Conservation (phyloP, 2,113 vertebrate genomes). For the Bubo bubo region DNA sequence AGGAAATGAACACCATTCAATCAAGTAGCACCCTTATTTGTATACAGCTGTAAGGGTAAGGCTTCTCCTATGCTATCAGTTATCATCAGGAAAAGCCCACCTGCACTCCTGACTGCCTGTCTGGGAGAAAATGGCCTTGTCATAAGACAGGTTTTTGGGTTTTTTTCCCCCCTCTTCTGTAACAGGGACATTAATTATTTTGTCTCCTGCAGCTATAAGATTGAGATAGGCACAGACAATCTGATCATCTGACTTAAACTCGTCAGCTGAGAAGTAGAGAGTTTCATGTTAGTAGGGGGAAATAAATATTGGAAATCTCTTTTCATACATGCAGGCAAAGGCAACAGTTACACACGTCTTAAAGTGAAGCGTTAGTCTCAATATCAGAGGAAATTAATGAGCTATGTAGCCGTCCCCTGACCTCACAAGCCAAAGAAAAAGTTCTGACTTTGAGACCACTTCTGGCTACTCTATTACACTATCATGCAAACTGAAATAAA, state of each 20-base stretch:
- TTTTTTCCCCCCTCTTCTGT: neutral
- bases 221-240: constrained; percentile 32
- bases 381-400: neutral
- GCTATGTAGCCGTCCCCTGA: neutral
- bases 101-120: neutral
- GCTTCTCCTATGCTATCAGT: neutral
- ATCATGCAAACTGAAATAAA: neutral
- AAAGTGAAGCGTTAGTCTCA: neutral
- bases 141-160: neutral
- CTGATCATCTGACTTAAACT: constrained; percentile 48
- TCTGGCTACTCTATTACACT: neutral
- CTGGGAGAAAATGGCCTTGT: neutral
- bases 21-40: neutral
- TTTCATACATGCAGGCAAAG: constrained; percentile 33
- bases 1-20: accelerated
- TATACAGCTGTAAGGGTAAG: neutral
- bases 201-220: neutral
- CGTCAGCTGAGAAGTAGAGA: constrained; percentile 5
- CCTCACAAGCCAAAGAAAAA: neutral
- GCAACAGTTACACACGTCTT: neutral
- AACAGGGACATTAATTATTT: constrained; percentile 1
- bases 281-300: neutral
- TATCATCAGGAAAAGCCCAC: neutral
- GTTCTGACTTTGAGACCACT: neutral
- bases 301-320: constrained; percentile 33